Evolutionary conservation across 35 echinoderm and acorn worm species (phyloP), one percentile per base, ranked within the genome.

Genomic region (Amphiura filiformis): DNA sequence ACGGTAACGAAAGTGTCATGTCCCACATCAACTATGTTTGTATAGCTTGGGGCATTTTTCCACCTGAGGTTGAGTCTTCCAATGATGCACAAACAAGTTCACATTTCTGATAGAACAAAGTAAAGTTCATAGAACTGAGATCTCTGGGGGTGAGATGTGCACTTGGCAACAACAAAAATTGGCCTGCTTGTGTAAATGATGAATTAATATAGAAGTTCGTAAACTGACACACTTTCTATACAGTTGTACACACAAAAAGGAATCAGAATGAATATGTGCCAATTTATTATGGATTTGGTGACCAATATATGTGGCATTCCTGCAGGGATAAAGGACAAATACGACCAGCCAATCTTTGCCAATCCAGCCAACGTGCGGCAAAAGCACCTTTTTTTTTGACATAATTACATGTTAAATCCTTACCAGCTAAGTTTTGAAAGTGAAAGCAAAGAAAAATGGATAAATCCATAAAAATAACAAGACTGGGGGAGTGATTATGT

Each of bases 391-490:
- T 70, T 70, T 17, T 70, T 70, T 17, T 15, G 61, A 70, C 9
- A 70, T 5, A 70, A 70, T 70, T 70, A 70, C 61, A 47, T 47
- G 15, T 23, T 70, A 18, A 70, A 70, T 70, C 61, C 61, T 3
- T 30, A 13, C 11, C 61, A 2, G 26, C 7, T 70, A 11, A 70
- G 61, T 2, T 70, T 70, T 70, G 61, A 70, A n/a, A n/a, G 7
- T 23, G 61, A 23, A 30, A 70, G 61, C 61, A n/a, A 70, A n/a
- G 26, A 70, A 30, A 30, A 70, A 70, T 70, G 61, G 2, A 26
- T 70, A 70, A 70, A 70, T 70, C 61, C 61, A 70, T 70, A 70
- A 30, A 30, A 70, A 70, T 70, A 70, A 70, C 61, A 70, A 70
- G 61, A 26, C 61, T 70, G 28, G 26, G 28, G 61, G 7, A 70